Percentiles rank a stretch among this genome's conserved stretches.
These are phyloP conservation scores for Leucoma salicis DNA, from an alignment of 2,888 invertebrate species.

Conservation along the genomic window DNA sequence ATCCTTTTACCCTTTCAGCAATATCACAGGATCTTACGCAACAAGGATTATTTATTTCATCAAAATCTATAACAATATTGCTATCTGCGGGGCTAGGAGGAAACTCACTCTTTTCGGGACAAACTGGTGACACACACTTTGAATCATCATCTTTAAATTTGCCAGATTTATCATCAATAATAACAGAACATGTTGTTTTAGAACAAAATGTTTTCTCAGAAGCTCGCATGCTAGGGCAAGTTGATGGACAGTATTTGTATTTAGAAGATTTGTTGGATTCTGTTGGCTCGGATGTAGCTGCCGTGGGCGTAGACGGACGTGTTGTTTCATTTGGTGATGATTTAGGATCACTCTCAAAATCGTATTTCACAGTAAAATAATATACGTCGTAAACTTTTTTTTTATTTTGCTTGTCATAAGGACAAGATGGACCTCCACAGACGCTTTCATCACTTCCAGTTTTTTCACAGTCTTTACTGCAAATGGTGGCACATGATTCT, in stretches of 20 bases:
- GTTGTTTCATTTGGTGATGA: neutral
- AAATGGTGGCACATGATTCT: constrained; percentile 47
- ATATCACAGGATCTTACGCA: constrained; percentile 64
- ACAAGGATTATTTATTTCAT: constrained; percentile 64
- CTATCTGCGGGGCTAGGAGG: constrained; percentile 69
- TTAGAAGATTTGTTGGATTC: constrained; percentile 28
- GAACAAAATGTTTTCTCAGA: constrained; percentile 50
- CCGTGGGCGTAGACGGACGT: neutral
- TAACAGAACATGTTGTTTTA: constrained; percentile 48
- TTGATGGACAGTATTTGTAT: constrained; percentile 49
- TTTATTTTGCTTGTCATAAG: constrained; percentile 37
- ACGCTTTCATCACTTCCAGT: constrained; percentile 40
- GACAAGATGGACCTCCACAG: constrained; percentile 57
- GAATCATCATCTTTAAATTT: constrained; percentile 5
- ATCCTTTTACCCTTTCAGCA: constrained; percentile 63
- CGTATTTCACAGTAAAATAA: constrained; percentile 69
- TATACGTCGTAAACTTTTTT: constrained; percentile 57
- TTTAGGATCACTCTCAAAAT: constrained; percentile 39
- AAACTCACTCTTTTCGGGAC: constrained; percentile 33
- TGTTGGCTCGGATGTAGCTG: constrained; percentile 8
- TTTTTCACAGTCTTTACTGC: constrained; percentile 56
- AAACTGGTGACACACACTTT: constrained; percentile 43
- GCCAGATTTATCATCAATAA: constrained; percentile 13
- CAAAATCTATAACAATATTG: constrained; percentile 52
- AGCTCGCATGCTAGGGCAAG: constrained; percentile 52